Evolutionary conservation across 2,797 vertebrate genomes (phyloP), one percentile per base, ranked within the genome.

Genomic region (Scarus forsteni): DNA sequence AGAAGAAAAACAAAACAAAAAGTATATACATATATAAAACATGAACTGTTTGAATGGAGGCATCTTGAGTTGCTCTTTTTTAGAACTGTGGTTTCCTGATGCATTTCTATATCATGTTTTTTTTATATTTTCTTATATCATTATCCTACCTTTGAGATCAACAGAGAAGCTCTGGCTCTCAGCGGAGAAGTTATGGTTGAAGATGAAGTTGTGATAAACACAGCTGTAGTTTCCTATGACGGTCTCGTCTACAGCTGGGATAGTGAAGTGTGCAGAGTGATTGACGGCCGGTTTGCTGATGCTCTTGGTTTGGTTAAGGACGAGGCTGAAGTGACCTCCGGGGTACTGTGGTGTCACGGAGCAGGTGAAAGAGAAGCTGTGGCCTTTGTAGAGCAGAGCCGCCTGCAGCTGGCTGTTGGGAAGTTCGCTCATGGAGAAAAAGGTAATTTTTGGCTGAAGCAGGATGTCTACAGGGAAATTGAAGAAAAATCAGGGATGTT

Each of bases 161-260:
- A 88, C 1, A 34, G 36, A 52, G n/a, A 81, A 52, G 16, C 18
- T 16, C 7, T 55, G 39, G 48, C 80, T 80, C 62, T 75, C 55
- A 48, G 78, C 68, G 8, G 58, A 56, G 39, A 81, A 77, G 50
- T 65, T 49, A 0, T n/a, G 70, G 39, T 39, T 51, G 45, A 46
- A 66, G 15, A 77, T 52, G n/a, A 39, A 59, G 52, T 79, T 79
- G 18, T 75, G 49, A 49, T 84, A 83, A 42, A 71, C 53, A 45
- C 87, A 87, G 67, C 67, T 66, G 79, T 77, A 84, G 54, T 62
- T 79, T 40, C 83, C 83, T 19, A 57, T 18, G 48, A 74, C 43
- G 19, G 46, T 1, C 15, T 73, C 12, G 1, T 77, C 56, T 34
- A 62, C 66, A 13, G 51, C 62, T 45, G 54, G 11, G 50, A 78